A percentile compares a stretch with the other conserved stretches of the same genome.
Conservation (phyloP, 2,113 vertebrate genomes). For the Elanoides forficatus region DNA sequence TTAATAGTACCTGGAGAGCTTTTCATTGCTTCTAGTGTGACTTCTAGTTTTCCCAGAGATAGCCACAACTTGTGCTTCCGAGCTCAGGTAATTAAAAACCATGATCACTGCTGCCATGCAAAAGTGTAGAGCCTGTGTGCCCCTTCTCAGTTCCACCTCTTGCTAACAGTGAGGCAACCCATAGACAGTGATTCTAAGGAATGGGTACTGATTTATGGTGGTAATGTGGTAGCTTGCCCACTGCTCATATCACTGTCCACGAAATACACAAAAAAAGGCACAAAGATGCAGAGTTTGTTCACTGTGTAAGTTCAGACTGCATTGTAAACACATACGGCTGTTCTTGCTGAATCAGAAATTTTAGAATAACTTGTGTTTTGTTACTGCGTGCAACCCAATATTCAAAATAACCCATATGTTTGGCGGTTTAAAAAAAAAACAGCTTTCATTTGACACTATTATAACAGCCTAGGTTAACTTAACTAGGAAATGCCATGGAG, state of each 20-base stretch:
- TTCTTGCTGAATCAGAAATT: not conserved
- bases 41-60: not conserved
- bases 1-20: not conserved
- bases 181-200: not conserved
- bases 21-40: not conserved
- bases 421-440: not conserved
- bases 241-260: fast-evolving
- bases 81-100: not conserved
- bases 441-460: not conserved
- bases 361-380: not conserved
- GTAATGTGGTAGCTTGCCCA: not conserved
- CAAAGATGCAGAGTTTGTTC: not conserved
- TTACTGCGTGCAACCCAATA: not conserved
- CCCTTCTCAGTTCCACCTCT: not conserved
- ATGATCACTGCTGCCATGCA: not conserved
- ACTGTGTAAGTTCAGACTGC: not conserved
- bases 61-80: not conserved
- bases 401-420: not conserved
- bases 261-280: not conserved
- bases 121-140: not conserved
- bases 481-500: not conserved
- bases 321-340: not conserved
- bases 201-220: not conserved
- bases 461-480: not conserved
- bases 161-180: not conserved